Evolutionary conservation across 53 echinoderm and acorn worm species (phyloP), one percentile per base, ranked within the genome.

Genomic region (Hippasteria phrygiana): DNA sequence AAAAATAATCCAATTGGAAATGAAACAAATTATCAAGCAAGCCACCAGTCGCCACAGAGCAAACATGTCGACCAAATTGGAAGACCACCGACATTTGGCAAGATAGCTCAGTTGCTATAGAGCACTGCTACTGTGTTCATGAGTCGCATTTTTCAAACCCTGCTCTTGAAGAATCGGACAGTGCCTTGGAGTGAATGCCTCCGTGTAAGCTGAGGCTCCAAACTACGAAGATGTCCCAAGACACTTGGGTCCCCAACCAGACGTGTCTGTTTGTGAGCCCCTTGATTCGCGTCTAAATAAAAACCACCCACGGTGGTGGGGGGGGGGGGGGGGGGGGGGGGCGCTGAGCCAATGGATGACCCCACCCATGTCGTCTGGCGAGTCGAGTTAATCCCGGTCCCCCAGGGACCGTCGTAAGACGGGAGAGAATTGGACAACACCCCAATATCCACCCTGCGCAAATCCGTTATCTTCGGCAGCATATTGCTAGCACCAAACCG

Each of bases 351-450:
- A 3, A 38, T 10, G n/a, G 80, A 35, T 62, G 63, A 26, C 65
- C 81, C 81, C 81, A 81, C 81, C 81, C 81, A 64, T 81, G 81
- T 81, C 65, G 81, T 81, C 81, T 81, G 43, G 81, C 81, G 63
- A 81, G 81, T 45, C 64, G 28, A 20, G 63, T 45, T 81, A 65
- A 81, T 65, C 66, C 81, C 41, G 17, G 43, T 37, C 43, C 81
- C 81, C n/a, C 8, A 43, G 40, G 81, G 64, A 62, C 81, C 36
- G 18, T 5, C 9, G 18, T 34, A 34, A 14, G 37, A 33, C 41
- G 24, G 81, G 42, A 28, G 45, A 40, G 43, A 66, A 81, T 43
- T 18, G 81, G 81, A 81, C 81, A 81, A 81, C 81, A 81, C 81
- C 81, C 81, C 65, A 17, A 45, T 81, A 81, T 63, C 43, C 65